Conservation (phyloP, 2,113 vertebrate genomes). For the Ardeotis arabs region DNA sequence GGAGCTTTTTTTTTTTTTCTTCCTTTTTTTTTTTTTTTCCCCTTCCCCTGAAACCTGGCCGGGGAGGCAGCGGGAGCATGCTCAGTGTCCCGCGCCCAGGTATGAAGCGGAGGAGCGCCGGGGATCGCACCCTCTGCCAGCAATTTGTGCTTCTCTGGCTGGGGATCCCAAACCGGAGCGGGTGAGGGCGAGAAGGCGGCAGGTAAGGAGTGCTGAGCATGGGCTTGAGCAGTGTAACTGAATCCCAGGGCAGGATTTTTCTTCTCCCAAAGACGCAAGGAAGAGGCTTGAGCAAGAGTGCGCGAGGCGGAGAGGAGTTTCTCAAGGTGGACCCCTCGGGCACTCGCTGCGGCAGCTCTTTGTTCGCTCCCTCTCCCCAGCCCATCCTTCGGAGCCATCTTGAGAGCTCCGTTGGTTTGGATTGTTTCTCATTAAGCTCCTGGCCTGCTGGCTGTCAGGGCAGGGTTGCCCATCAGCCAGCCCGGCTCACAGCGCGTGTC, state of each 20-base stretch:
- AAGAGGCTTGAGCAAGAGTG: neutral
- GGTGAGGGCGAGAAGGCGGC: neutral
- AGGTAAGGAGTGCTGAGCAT: constrained; percentile 65
- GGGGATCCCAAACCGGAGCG: neutral
- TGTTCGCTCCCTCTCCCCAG: neutral
- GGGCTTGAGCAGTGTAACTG: accelerated
- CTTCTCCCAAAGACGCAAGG: neutral
- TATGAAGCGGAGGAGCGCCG: neutral
- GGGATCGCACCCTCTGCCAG: neutral
- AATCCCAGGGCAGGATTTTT: neutral
- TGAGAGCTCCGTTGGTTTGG: neutral
- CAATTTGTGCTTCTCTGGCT: neutral
- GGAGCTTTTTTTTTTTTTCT: neutral
- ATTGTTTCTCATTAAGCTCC: neutral
- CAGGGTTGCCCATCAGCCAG: neutral
- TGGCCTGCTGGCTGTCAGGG: neutral
- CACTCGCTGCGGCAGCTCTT: neutral
- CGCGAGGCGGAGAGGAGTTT: neutral
- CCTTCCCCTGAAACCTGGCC: neutral
- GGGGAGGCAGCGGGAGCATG: constrained; percentile 20
- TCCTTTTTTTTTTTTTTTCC: too few relatives aligned
- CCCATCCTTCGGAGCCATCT: constrained; percentile 18
- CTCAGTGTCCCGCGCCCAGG: neutral
- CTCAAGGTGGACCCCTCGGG: neutral
- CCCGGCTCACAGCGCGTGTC: accelerated